Evolutionary conservation across 2,113 vertebrate genomes (phyloP).

Genomic region (Azemiops feae): DNA sequence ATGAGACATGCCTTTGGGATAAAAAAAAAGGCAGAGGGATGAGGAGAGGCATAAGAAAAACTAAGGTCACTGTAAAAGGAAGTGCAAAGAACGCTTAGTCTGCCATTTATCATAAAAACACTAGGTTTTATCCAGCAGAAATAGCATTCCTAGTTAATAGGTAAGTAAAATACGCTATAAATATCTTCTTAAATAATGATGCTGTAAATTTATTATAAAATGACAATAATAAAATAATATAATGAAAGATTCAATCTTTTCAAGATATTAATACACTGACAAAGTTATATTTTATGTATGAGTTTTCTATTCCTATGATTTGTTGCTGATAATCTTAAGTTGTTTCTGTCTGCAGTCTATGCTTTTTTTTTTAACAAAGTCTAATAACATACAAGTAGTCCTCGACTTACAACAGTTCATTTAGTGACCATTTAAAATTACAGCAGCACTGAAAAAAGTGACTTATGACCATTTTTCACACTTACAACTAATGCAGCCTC

Average conservation of each 20-base stretch:
- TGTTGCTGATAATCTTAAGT: neutral
- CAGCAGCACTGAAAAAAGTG: too few species aligned
- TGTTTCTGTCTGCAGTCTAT: neutral
- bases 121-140: neutral
- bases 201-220: neutral
- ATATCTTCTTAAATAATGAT: neutral
- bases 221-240: neutral
- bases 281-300: neutral
- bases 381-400: neutral
- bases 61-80: neutral
- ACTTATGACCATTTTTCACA: too few species aligned
- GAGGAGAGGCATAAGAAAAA: neutral
- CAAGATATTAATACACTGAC: neutral
- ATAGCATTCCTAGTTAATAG: neutral
- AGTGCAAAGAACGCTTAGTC: neutral
- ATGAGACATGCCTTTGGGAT: neutral
- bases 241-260: neutral
- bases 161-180: neutral
- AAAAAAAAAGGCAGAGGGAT: neutral
- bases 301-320: neutral
- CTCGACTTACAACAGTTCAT: neutral
- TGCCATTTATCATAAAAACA: neutral
- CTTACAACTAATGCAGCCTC: too few species aligned
- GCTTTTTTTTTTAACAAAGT: neutral
- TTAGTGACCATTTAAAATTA: neutral